Base-by-base conservation (phyloP, 2,113 vertebrate genomes). In the Oryzias curvinotus region DNA sequence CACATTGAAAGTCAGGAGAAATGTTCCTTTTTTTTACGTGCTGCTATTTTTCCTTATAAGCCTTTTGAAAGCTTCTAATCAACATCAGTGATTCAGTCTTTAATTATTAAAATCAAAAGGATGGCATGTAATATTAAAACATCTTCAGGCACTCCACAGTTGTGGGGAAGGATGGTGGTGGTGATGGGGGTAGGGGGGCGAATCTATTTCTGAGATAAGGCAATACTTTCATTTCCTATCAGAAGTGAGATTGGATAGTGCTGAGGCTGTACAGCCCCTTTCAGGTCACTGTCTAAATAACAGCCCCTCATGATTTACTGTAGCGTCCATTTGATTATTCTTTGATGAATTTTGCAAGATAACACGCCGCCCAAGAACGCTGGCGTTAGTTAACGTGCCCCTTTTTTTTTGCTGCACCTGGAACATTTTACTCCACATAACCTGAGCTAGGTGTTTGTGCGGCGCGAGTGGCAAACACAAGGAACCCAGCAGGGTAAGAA, bases 71-170 rank as follows among this genome's bases (percentile, higher is more conserved):
- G 70, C 73, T 65, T 78, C 84, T 87, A 88, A 92, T 91, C 89
- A 89, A 85, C 87, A 87, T 81, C 83, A 87, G 68, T 77, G 67
- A 66, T 62, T 83, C 74, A 49, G 57, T 54, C 54, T 78, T 92
- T 83, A 90, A 91, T 89, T 80, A 90, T 91, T 92, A 82, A 91
- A 88, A 82, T 71, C 80, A 77, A 88, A 87, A 88, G 83, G 83
- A 88, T 89, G 68, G 75, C 79, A 91, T 92, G 80, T 87, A 88
- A 91, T 90, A 90, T 91, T 89, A 83, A 92, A 88, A 82, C 63
- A 77, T 88, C 89, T 88, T 82, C 82, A 86, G 87, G 85, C 84
- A 69, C 62, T 82, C 41, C 65, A 81, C 54, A 74, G 62, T 81
- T 70, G 54, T 65, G 62, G 64, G 69, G 54, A 66, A 77, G 78